Base-by-base conservation (phyloP, 2,888 invertebrate genomes). In the Eilema griseolum region DNA sequence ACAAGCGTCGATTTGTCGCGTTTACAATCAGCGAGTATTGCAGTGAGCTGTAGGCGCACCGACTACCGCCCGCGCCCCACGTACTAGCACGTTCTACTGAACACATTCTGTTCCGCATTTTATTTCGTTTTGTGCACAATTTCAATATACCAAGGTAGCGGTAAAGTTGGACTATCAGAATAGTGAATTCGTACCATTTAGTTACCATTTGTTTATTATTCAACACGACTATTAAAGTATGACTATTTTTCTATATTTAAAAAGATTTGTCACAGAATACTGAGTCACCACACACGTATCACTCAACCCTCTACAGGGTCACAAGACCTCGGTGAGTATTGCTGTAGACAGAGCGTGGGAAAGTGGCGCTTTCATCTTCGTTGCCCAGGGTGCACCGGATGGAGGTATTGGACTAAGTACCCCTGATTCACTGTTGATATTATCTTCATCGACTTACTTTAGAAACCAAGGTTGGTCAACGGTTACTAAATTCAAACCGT, bases 1-100 rank as follows among this genome's bases (percentile, higher is more conserved):
- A 79, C 77, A 80, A 79, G 78, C 84, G 77, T 81, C 83, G 80
- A 84, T 84, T 84, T 83, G 83, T 83, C 83, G 85, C 82, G 73
- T 74, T 78, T 77, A 82, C 85, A 84, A 85, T 85, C 84, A 84
- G 81, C 71, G 76, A 72, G 78, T 76, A 84, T 83, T 83, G 84
- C 83, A 67, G 67, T 56, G 66, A 72, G 67, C 74, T 74, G 74
- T 71, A 80, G 75, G 73, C 72, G 31, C 20, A 11, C 64, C 28
- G 28, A 2, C 3, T 5, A 2, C 28, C 59, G 41, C 28, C 63
- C 61, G 23, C 33, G 24, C 24, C 61, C 52, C 14, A 61, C 70
- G 56, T 66, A 57, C 66, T 28, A 16, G 37, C 66, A 57, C 56
- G 26, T 28, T 52, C 62, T 62, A 70, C 61, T 66, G 57, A 28